Conservation (phyloP, 1,140 invertebrate genomes). For the Zaprionus capensis region DNA sequence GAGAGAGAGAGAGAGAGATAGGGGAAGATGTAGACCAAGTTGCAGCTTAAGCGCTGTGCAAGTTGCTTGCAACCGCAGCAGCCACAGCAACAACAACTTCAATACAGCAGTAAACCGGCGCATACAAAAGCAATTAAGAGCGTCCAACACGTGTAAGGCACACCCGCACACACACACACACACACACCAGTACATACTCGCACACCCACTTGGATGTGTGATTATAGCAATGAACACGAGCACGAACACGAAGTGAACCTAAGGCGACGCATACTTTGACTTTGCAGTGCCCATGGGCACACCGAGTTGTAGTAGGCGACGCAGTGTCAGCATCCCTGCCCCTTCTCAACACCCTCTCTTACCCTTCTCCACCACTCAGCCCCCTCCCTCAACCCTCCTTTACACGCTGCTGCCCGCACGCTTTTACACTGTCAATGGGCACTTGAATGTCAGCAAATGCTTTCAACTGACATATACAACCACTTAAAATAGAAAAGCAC, state of each 20-base stretch:
- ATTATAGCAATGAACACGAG: slow-evolving; percentile 53
- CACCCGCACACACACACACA: slow-evolving; percentile 23
- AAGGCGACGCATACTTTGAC: slow-evolving; percentile 39
- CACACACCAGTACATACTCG: slow-evolving; percentile 4
- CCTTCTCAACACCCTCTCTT: too few relatives aligned
- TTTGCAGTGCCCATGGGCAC: slow-evolving; percentile 9
- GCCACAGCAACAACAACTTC: slow-evolving; percentile 7
- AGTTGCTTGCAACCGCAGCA: slow-evolving; percentile 28
- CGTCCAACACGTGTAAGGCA: slow-evolving; percentile 44
- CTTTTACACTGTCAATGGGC: slow-evolving; percentile 80
- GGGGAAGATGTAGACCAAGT: neutral
- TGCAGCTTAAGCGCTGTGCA: slow-evolving; percentile 10
- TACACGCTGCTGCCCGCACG: slow-evolving; percentile 30
- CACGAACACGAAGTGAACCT: slow-evolving; percentile 24
- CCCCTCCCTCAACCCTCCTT: neutral
- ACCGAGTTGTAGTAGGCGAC: neutral
- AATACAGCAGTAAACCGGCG: slow-evolving; percentile 25
- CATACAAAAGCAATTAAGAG: slow-evolving; percentile 73
- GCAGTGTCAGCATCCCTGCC: neutral
- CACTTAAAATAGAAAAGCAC: slow-evolving; percentile 76
- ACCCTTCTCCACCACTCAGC: neutral
- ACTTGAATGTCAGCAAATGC: slow-evolving; percentile 81
- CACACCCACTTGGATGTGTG: slow-evolving; percentile 18
- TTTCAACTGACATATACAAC: slow-evolving; percentile 81
- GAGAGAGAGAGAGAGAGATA: neutral